Conservation (phyloP, 2,797 vertebrate genomes). For the Carapus acus region DNA sequence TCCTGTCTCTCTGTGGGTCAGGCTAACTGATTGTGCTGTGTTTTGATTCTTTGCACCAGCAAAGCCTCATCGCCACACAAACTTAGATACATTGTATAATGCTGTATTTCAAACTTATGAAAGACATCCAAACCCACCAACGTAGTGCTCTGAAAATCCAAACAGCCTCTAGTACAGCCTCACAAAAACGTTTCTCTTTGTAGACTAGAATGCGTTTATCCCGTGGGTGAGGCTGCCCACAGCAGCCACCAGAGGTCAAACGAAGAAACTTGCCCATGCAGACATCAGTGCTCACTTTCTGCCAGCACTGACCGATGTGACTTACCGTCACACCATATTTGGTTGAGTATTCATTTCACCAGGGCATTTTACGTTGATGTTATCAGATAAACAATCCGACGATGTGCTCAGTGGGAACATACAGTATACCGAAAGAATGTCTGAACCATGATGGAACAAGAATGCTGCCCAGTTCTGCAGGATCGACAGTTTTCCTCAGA, state of each 20-base stretch:
- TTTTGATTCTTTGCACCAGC: constrained; percentile 1
- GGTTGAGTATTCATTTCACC: too few species aligned
- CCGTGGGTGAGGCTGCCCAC: not conserved
- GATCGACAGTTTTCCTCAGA: constrained; percentile 6
- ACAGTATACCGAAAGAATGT: constrained; percentile 1
- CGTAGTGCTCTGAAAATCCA: constrained; percentile 6
- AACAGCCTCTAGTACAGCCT: not conserved
- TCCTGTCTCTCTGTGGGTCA: too few species aligned
- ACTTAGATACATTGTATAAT: constrained; percentile 5
- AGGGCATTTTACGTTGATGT: not conserved
- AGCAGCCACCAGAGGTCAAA: not conserved
- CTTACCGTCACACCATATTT: too few species aligned
- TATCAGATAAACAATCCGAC: constrained; percentile 16
- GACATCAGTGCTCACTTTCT: not conserved
- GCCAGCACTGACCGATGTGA: constrained; percentile 3
- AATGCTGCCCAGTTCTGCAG: constrained; percentile 22
- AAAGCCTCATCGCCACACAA: not conserved
- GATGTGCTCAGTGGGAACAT: constrained; percentile 4
- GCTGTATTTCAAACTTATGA: constrained; percentile 5
- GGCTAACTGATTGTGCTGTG: too few species aligned
- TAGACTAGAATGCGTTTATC: not conserved
- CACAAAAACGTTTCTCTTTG: too few species aligned
- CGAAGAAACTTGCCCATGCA: not conserved
- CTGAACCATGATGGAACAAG: constrained; percentile 7
- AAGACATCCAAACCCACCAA: not conserved